Conservation (phyloP, 2,888 invertebrate species). For the Hirtodrosophila confusa region DNA sequence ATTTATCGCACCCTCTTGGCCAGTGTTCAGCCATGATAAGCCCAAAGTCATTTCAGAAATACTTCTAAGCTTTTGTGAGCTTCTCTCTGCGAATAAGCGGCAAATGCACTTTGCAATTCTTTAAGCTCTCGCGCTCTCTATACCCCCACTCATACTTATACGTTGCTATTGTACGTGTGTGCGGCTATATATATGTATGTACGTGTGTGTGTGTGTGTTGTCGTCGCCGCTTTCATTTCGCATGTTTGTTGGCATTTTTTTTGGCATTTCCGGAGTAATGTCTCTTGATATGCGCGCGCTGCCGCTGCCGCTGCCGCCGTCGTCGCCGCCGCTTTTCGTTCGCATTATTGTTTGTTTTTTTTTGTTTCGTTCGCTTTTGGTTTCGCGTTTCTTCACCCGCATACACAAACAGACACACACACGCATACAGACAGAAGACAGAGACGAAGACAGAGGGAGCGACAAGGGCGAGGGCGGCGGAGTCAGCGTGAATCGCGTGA, state of each 20-base stretch:
- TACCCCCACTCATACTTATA: slow-evolving; percentile 11
- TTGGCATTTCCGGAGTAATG: slow-evolving; percentile 81
- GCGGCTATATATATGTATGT: neutral
- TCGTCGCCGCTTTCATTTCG: slow-evolving; percentile 41
- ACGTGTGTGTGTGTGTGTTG: slow-evolving; percentile 12
- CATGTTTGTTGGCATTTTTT: slow-evolving; percentile 61
- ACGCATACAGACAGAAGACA: too few species aligned
- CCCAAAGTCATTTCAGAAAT: neutral
- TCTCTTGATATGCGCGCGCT: slow-evolving; percentile 57
- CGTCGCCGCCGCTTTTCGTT: slow-evolving; percentile 20
- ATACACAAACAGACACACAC: slow-evolving; percentile 1
- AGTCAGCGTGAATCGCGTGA: slow-evolving; percentile 27
- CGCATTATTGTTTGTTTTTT: slow-evolving; percentile 48
- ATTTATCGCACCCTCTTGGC: neutral
- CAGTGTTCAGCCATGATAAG: too few species aligned
- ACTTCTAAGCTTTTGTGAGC: slow-evolving; percentile 5
- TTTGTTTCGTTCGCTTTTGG: slow-evolving; percentile 49
- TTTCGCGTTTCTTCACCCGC: slow-evolving; percentile 54
- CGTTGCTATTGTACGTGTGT: slow-evolving; percentile 18
- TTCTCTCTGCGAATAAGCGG: slow-evolving; percentile 2
- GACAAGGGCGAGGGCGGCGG: neutral
- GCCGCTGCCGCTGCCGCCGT: neutral
- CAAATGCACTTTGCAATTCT: slow-evolving; percentile 30
- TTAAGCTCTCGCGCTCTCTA: slow-evolving; percentile 4
- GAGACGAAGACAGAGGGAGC: neutral